These are phyloP conservation scores for Tanytarsus gracilentus DNA, from an alignment of 2,888 invertebrate species.

Conservation along the genomic window DNA sequence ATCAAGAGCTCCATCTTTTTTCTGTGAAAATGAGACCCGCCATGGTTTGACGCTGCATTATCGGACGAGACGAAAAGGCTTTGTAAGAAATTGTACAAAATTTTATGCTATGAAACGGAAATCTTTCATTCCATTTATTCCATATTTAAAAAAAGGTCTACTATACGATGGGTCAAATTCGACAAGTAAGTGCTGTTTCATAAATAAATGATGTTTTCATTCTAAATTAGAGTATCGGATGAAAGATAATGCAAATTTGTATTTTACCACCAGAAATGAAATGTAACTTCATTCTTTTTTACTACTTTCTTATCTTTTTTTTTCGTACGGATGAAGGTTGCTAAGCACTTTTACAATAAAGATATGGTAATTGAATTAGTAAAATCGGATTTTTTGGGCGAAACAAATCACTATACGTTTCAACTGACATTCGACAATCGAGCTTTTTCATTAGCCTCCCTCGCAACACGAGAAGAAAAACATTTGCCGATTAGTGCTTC, in stretches of 20 bases:
- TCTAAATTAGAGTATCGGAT: background rate
- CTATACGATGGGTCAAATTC: conserved; percentile 94
- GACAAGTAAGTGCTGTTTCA: conserved; percentile 52
- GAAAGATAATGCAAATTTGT: no score
- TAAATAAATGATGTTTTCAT: background rate
- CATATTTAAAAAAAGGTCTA: conserved; percentile 49
- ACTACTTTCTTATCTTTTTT: background rate
- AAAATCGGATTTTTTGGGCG: conserved; percentile 76
- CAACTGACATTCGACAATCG: conserved; percentile 90
- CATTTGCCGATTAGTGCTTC: conserved; percentile 81
- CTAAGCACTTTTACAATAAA: conserved; percentile 87
- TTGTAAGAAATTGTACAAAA: conserved; percentile 42
- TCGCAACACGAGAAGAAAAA: conserved; percentile 77
- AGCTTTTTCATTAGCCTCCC: conserved; percentile 73
- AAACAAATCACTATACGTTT: conserved; percentile 89
- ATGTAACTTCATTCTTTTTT: no score
- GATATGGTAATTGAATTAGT: conserved; percentile 87
- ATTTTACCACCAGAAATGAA: no score
- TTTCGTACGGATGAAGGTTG: conserved; percentile 53
- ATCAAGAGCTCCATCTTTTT: conserved; percentile 26
- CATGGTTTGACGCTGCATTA: conserved; percentile 90
- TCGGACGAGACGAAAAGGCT: conserved; percentile 84
- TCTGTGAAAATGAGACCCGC: conserved; percentile 47
- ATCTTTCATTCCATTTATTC: background rate
- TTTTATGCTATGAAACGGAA: background rate